Evolutionary conservation across 1,140 invertebrate species (phyloP), one percentile per base, ranked within the genome.

Genomic region (Caenorhabditis brenneri): DNA sequence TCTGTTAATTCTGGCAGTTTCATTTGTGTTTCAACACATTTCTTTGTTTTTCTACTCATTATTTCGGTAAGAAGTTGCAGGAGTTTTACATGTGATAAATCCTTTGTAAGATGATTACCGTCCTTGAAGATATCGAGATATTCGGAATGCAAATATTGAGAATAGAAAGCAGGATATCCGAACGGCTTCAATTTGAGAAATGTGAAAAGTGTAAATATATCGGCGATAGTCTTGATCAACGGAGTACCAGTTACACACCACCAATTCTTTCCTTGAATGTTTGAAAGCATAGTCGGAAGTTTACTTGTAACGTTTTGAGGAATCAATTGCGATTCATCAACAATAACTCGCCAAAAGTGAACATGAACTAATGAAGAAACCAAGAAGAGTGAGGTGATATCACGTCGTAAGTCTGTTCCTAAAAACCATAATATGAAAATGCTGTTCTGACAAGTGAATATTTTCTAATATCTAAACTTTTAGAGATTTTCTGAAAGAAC

Each of bases 181-280:
- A 46, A 74, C 10, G 65, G 65, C 3, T 36, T 36, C 5, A 74
- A 12, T 19, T 46, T 31, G 2, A 74, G 29, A 74, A 74, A 74
- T 19, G 27, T 24, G 36, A 74, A 74, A 2, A 74, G 15, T 0
- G 65, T 33, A 24, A 7, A 36, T 4, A 74, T 74, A 36, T 42
- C 65, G 36, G 65, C 19, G 9, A 74, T 24, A 6, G 65, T 42
- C 24, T 31, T 74, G 27, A 74, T 36, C 12, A 74, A 31, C 24
- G 65, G 65, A 39, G 65, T 74, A 36, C 65, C 65, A 2, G 65
- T 74, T 2, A 74, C 65, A 74, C 65, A 74, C 65, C 65, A 74
- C 65, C 65, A 74, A 42, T 74, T 74, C 0, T 42, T n/a, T 9
- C 27, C 65, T 24, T 42, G 19, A 12, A 74, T n/a, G 24, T 74